A percentile compares a stretch with the other conserved stretches of the same genome.
phyloP scores from a whole-genome alignment of 2,113 vertebrate species.

The Vombatus ursinus region DNA sequence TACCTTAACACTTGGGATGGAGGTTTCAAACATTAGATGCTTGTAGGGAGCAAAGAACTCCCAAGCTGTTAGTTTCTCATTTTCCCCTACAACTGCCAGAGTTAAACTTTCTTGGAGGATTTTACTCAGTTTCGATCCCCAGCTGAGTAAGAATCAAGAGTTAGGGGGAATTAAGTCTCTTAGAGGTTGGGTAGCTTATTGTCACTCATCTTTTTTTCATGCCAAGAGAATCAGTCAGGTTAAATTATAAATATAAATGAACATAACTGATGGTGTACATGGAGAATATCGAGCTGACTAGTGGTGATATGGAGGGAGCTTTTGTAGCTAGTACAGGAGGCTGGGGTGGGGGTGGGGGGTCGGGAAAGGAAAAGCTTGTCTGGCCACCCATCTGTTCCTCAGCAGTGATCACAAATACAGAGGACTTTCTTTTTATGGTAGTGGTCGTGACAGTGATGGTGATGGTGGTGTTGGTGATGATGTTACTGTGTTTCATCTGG shows the following conservation, averaged over 20 bases:
- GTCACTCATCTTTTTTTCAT: not conserved
- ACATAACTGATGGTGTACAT: not conserved
- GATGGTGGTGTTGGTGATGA: not conserved
- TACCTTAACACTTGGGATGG: not conserved
- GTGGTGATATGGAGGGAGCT: slow-evolving; percentile 16
- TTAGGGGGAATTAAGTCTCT: slow-evolving; percentile 43
- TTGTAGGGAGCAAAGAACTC: not conserved
- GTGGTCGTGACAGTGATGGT: not conserved
- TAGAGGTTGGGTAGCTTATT: slow-evolving; percentile 14
- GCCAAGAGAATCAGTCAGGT: slow-evolving; percentile 2
- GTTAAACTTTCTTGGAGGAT: slow-evolving; percentile 38
- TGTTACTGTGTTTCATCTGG: not conserved
- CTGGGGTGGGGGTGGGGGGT: not conserved
- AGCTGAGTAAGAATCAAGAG: slow-evolving; percentile 19
- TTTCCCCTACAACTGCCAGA: not conserved
- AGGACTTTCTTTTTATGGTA: slow-evolving; percentile 16
- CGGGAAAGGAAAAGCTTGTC: slow-evolving; percentile 14
- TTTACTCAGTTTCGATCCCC: slow-evolving; percentile 19
- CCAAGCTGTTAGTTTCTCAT: not conserved
- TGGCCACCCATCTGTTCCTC: slow-evolving; percentile 21
- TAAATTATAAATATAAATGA: slow-evolving; percentile 35
- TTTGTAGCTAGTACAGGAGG: not conserved
- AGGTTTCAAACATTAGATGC: not conserved
- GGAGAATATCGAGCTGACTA: slow-evolving; percentile 36
- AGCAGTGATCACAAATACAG: not conserved